Conservation (phyloP, 1,140 invertebrate species). For the Araneus ventricosus region DNA sequence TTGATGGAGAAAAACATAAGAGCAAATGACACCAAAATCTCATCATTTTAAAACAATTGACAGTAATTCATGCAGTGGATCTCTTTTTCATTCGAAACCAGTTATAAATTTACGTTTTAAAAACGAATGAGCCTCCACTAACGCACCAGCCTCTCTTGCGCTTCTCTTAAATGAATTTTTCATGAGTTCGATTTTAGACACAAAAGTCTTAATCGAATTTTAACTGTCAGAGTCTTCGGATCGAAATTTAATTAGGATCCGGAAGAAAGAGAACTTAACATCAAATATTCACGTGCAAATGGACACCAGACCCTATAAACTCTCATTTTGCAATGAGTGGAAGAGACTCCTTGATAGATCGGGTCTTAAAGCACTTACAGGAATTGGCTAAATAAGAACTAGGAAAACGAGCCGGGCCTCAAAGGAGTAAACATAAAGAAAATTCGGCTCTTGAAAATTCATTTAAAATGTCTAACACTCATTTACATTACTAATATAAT, state of each 20-base stretch:
- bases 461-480: no score
- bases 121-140: background rate
- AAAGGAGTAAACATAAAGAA: no score
- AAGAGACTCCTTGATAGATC: background rate
- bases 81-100: no score
- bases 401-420: no score
- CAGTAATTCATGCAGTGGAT: no score
- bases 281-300: constrained; percentile 34
- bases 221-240: background rate
- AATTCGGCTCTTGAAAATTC: no score
- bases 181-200: background rate
- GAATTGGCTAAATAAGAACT: background rate
- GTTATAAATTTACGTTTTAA: background rate
- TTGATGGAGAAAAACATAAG: no score
- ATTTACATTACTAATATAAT: no score
- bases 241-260: constrained; percentile 12
- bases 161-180: background rate
- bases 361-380: background rate
- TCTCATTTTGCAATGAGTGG: background rate
- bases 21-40: no score
- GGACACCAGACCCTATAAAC: background rate
- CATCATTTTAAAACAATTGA: no score
- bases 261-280: constrained; percentile 11
- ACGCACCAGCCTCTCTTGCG: background rate
- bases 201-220: constrained; percentile 27